A percentile compares a stretch with the other conserved stretches of the same genome.
Conservation (phyloP, 2,797 vertebrate species). For the Gymnopithys bicolor region DNA sequence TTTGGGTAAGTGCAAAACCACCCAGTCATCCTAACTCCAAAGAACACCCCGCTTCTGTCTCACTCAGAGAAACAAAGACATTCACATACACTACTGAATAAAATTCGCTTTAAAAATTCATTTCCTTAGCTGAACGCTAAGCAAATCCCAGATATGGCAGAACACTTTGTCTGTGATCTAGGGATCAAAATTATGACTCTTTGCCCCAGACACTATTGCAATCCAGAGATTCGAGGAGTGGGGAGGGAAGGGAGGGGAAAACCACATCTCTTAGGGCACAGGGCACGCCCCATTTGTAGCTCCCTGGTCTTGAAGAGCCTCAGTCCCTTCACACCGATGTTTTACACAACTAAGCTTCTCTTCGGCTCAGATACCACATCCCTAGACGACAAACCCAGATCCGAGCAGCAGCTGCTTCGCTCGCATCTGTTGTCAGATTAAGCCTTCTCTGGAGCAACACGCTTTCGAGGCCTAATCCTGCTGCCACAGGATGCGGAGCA, state of each 20-base stretch:
- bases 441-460: background rate
- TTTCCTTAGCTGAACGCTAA: background rate
- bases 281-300: rapidly evolving
- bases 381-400: background rate
- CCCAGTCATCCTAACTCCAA: background rate
- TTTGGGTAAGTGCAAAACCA: background rate
- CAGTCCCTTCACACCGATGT: background rate
- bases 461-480: background rate
- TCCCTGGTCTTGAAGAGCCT: background rate
- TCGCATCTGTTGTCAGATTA: background rate
- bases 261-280: rapidly evolving
- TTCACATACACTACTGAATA: background rate
- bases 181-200: background rate
- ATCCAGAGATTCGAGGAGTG: rapidly evolving
- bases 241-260: background rate
- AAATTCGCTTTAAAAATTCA: background rate
- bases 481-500: background rate
- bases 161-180: rapidly evolving
- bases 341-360: background rate
- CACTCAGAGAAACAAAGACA: background rate
- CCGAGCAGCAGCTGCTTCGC: background rate
- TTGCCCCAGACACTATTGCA: background rate
- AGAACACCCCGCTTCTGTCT: background rate
- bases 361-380: background rate
- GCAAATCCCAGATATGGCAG: rapidly evolving